Base-by-base conservation (phyloP, 2,113 vertebrate genomes). In the Fulica atra region DNA sequence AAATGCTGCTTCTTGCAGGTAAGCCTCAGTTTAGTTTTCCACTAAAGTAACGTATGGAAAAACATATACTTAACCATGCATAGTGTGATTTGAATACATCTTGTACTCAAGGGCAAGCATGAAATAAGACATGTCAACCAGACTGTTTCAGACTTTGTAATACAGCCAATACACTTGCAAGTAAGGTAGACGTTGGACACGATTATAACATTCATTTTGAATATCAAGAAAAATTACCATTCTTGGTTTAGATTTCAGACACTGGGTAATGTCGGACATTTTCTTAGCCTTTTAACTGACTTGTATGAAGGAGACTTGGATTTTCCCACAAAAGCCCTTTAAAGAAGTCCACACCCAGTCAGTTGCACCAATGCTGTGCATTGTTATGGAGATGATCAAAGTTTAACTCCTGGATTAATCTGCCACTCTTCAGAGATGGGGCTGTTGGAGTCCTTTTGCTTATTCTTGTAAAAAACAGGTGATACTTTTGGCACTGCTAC, bases 21-120 rank as follows among this genome's bases (percentile, higher is more conserved):
- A 90, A 97, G 48, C 33, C 24, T 63, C 81, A 31, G 80, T 86
- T 88, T 74, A 81, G 60, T 56, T 97, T 95, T 92, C 88, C 69
- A 60, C 48, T 88, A 18, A 96, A 92, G 79, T 19, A 92, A 63
- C 16, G 5, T 73, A 66, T 88, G 72, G 79, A 74, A 94, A 93
- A 83, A 83, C 31, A 82, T 50, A 68, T 46, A 65, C 46, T 82
- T 63, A 91, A 44, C 72, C 61, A 36, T 78, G 63, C 38, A 66
- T 33, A 44, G 59, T 31, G 66, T 89, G 64, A 89, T 73, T 93
- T 93, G 88, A 92, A 74, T 88, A 86, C 19, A 48, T 66, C 88
- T 48, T 71, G 23, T 71, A 71, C 56, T 71, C 68, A 56, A 63
- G 63, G 74, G 48, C 33, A 59, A 63, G 25, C 54, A 21, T 80